Conservation (phyloP, 1,140 invertebrate species). For the Drosophila funebris region DNA sequence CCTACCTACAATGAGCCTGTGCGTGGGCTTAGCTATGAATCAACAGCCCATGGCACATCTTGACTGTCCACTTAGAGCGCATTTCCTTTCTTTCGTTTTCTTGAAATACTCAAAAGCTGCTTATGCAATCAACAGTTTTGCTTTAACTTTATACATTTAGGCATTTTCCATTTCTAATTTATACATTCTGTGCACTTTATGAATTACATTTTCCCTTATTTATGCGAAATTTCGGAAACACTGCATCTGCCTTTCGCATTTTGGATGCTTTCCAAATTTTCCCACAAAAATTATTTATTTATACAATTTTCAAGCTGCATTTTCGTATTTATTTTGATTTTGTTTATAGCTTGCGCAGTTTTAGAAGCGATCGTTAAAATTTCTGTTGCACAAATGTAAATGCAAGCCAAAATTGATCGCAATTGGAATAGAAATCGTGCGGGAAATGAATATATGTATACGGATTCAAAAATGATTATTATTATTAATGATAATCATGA, state of each 20-base stretch:
- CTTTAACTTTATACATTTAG: too few relatives aligned
- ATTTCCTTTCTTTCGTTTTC: neutral
- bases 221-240: neutral
- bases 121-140: neutral
- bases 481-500: neutral
- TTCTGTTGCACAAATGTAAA: conserved; percentile 18
- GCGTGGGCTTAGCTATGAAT: neutral
- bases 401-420: conserved; percentile 1
- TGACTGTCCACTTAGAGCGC: neutral
- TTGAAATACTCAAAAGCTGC: neutral
- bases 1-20: conserved; percentile 22
- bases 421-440: conserved; percentile 16
- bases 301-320: conserved; percentile 13
- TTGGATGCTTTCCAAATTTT: conserved; percentile 7
- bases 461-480: neutral
- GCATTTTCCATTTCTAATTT: neutral
- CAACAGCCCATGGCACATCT: neutral
- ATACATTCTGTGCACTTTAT: neutral
- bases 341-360: conserved; percentile 28
- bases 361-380: conserved; percentile 28
- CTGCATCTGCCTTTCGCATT: neutral
- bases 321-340: conserved; percentile 35
- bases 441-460: neutral
- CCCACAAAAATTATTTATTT: conserved; percentile 14
- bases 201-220: neutral